Conservation (phyloP, 2,113 vertebrate genomes). For the Nanorana parkeri region DNA sequence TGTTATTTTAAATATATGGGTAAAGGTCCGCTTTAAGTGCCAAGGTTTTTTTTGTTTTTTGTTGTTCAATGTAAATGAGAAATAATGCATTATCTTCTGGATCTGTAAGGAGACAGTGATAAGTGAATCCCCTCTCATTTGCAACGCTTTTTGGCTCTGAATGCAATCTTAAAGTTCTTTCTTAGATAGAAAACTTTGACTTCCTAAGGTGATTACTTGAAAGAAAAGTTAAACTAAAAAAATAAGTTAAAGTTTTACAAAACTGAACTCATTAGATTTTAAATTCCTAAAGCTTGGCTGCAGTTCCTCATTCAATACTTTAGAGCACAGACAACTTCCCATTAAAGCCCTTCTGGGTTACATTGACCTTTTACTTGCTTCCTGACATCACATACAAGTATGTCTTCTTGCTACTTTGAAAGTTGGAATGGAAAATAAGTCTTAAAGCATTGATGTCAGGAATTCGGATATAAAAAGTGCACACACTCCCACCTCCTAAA, state of each 20-base stretch:
- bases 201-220: too few species aligned
- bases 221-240: background rate
- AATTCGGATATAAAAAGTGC: constrained; percentile 51
- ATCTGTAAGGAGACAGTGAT: too few species aligned
- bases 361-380: constrained; percentile 54
- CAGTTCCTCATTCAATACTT: constrained; percentile 11
- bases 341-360: constrained; percentile 49
- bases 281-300: constrained; percentile 22
- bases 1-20: too few species aligned
- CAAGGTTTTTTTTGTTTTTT: too few species aligned
- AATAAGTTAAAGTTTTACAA: too few species aligned
- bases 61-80: too few species aligned
- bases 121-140: too few species aligned
- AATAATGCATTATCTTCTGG: too few species aligned
- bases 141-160: too few species aligned
- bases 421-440: constrained; percentile 46
- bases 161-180: too few species aligned
- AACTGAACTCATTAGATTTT: constrained; percentile 4
- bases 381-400: constrained; percentile 45
- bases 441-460: constrained; percentile 46
- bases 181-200: too few species aligned
- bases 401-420: constrained; percentile 52
- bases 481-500: constrained; percentile 52
- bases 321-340: constrained; percentile 42
- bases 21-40: too few species aligned